Base-by-base conservation (phyloP, 2,888 invertebrate genomes). In the Cremastobaeus sp. region DNA sequence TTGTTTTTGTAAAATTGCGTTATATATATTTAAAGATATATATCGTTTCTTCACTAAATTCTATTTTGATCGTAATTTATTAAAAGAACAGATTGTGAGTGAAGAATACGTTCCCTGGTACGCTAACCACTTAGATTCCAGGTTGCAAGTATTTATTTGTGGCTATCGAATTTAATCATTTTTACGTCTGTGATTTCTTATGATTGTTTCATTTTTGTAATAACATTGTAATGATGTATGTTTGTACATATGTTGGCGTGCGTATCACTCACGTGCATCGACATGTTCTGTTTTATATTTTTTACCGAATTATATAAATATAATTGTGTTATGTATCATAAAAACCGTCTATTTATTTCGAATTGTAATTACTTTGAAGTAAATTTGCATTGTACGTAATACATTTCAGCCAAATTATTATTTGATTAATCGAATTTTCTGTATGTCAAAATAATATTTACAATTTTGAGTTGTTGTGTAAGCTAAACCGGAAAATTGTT, bases 1-100 rank as follows among this genome's bases (percentile, higher is more conserved):
- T 86, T 86, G 85, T 84, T 87, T 79, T 84, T 86, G 82, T 86
- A 86, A 84, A 83, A 83, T 86, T 87, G 79, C 83, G 86, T 86
- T 86, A 85, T 83, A 84, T 85, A 83, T 86, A 85, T 87, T 86
- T 84, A 83, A 84, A 86, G 82, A 84, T 84, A 82, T 84, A 84
- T 83, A 78, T 83, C 68, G 79, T 80, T 78, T 76, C 64, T 71
- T 74, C 73, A 69, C 68, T 76, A 75, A 74, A 76, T 74, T 69
- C 59, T 69, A 69, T 64, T 64, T 69, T 69, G 50, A 70, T 60
- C 70, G 66, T 74, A 65, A 70, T 65, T 70, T 64, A 74, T 70
- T 70, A 37, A 71, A 72, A 15, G 28, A 47, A 77, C 43, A 57
- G 52, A 59, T 70, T 69, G 74, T 73, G 62, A 55, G 66, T 66